A percentile compares a stretch with the other conserved stretches of the same genome.
Conservation (phyloP, 1,140 invertebrate genomes). For the Agraylea sexmaculata region DNA sequence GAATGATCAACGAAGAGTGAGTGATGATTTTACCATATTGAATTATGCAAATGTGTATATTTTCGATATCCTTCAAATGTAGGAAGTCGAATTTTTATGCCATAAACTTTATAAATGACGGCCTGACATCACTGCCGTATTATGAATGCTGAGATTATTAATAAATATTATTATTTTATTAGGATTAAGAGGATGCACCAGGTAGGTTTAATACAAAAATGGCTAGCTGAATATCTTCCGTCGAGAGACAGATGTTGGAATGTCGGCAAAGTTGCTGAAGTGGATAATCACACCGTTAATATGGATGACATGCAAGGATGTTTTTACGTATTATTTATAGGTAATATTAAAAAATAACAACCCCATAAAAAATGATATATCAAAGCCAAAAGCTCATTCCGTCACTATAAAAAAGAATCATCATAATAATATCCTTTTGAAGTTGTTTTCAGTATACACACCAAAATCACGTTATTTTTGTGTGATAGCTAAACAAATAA, state of each 20-base stretch:
- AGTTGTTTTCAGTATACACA: neutral
- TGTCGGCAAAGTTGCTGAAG: slow-evolving; percentile 45
- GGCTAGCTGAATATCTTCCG: slow-evolving; percentile 66
- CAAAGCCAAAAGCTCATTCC: too few relatives aligned
- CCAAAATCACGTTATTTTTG: slow-evolving; percentile 1
- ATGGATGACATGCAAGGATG: slow-evolving; percentile 83
- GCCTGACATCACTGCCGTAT: too few relatives aligned
- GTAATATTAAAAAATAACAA: slow-evolving; percentile 34
- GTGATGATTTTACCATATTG: slow-evolving; percentile 17
- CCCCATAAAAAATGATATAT: neutral
- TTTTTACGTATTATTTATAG: slow-evolving; percentile 67
- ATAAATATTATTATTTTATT: slow-evolving; percentile 14
- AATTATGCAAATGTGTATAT: neutral
- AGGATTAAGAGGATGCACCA: slow-evolving; percentile 70
- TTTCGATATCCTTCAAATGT: too few relatives aligned
- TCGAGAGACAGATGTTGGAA: slow-evolving; percentile 69
- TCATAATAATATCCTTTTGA: too few relatives aligned
- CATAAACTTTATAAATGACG: too few relatives aligned
- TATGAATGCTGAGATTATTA: slow-evolving; percentile 9
- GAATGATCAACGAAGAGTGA: slow-evolving; percentile 50
- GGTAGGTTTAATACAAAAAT: slow-evolving; percentile 72
- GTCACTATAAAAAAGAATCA: too few relatives aligned
- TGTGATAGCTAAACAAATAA: too few relatives aligned
- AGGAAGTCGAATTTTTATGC: too few relatives aligned
- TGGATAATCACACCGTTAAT: slow-evolving; percentile 73